Evolutionary conservation across 2,888 invertebrate species (phyloP).

Genomic region (Celastrina argiolus): DNA sequence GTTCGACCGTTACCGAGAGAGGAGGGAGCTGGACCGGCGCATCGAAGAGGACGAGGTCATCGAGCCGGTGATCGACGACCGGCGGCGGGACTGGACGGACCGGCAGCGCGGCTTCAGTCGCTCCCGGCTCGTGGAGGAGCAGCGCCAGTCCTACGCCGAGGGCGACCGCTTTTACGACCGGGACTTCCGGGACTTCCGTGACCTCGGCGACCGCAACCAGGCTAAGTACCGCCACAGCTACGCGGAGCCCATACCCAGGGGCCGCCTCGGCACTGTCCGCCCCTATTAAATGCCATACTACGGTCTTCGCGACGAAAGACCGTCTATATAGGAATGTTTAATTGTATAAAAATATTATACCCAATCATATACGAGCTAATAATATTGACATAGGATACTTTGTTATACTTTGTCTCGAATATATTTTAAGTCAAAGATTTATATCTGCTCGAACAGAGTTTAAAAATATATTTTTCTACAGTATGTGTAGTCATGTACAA

Average conservation of each 20-base stretch:
- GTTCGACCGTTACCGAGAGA: conserved; percentile 62
- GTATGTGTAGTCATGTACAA: conserved; percentile 7
- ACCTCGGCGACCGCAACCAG: conserved; percentile 62
- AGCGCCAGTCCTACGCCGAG: conserved; percentile 64
- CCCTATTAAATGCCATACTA: conserved; percentile 75
- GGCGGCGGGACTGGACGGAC: conserved; percentile 66
- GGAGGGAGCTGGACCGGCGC: conserved; percentile 64
- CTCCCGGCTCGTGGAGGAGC: conserved; percentile 66
- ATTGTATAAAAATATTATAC: conserved; percentile 20
- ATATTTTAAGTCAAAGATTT: not conserved
- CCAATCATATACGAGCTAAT: conserved; percentile 6
- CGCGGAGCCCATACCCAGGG: conserved; percentile 80
- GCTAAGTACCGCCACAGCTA: conserved; percentile 81
- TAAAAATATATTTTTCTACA: not conserved
- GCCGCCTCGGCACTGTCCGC: conserved; percentile 68
- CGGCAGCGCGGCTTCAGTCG: conserved; percentile 69
- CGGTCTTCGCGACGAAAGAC: not conserved
- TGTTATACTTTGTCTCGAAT: conserved; percentile 16
- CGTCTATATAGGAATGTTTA: conserved; percentile 10
- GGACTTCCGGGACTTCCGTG: conserved; percentile 66
- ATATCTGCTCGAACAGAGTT: not conserved
- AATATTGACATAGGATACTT: not conserved
- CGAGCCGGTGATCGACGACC: conserved; percentile 65
- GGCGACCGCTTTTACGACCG: conserved; percentile 66
- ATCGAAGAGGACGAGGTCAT: conserved; percentile 70